Percentiles rank a stretch among this genome's conserved stretches.
phyloP scores from a whole-genome alignment of 1,140 invertebrate species.

The Neodiprion pinetum region DNA sequence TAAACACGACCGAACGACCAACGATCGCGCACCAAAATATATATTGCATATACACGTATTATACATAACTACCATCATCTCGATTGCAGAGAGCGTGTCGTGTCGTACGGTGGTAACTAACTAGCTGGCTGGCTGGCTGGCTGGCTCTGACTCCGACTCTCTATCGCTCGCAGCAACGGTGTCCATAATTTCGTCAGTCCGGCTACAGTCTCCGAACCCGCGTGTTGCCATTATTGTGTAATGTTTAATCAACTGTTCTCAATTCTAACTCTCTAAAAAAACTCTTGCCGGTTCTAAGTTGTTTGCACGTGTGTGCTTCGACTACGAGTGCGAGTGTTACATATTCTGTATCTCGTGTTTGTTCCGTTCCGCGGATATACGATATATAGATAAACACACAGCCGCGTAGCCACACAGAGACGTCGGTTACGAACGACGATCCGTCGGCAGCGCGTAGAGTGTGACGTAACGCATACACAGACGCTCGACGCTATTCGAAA shows the following conservation, averaged over 20 bases:
- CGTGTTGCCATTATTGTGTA: neutral
- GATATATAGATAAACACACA: neutral
- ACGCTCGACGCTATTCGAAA: neutral
- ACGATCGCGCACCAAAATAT: too few species aligned
- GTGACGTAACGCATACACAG: neutral
- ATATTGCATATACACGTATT: too few species aligned
- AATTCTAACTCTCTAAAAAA: slow-evolving; percentile 3
- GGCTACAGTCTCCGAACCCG: neutral
- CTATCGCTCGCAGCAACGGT: slow-evolving; percentile 37
- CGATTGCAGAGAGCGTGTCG: too few species aligned
- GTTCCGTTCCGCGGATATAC: neutral
- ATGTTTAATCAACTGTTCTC: slow-evolving; percentile 7
- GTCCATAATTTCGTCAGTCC: neutral
- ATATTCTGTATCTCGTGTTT: too few species aligned
- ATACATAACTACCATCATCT: too few species aligned
- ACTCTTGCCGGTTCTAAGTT: neutral
- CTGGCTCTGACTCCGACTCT: too few species aligned
- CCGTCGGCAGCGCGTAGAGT: neutral
- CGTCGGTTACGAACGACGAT: neutral
- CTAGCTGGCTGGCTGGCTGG: too few species aligned
- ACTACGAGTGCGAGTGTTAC: too few species aligned
- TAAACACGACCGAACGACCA: neutral
- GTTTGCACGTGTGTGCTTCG: neutral
- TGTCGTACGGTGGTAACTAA: too few species aligned
- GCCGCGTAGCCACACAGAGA: too few species aligned